phyloP scores from a whole-genome alignment of 2,888 invertebrate species.

The Stenchaetothrips biformis region DNA sequence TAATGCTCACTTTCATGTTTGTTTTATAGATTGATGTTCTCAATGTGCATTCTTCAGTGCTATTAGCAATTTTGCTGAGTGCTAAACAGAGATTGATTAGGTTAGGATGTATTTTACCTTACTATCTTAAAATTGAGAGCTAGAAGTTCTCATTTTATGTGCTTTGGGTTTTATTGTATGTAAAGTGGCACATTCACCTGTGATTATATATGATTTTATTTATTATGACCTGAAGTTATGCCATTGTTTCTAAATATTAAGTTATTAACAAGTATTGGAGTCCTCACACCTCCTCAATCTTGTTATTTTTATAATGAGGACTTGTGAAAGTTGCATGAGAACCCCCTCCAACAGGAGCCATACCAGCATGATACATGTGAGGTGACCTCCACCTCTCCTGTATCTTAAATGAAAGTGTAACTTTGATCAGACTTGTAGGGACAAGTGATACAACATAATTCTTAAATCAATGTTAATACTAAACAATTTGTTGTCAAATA shows the following conservation, averaged over 20 bases:
- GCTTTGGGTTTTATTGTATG: background rate
- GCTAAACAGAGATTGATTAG: background rate
- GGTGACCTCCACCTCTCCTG: too few relatives aligned
- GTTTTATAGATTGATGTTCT: background rate
- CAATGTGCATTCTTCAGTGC: background rate
- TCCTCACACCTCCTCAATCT: background rate
- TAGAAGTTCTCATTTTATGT: background rate
- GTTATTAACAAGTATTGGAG: background rate
- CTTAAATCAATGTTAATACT: background rate
- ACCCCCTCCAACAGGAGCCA: too few relatives aligned
- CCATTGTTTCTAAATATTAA: conserved; percentile 17
- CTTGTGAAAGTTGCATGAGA: background rate
- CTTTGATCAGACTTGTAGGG: background rate
- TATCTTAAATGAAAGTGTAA: background rate
- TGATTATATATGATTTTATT: conserved; percentile 24
- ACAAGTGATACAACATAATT: background rate
- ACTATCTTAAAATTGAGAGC: background rate
- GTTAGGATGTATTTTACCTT: background rate
- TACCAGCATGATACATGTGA: too few relatives aligned
- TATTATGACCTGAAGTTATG: conserved; percentile 25
- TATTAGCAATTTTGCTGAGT: background rate
- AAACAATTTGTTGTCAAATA: conserved; percentile 3
- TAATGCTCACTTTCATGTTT: conserved; percentile 1
- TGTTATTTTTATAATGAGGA: conserved; percentile 16
- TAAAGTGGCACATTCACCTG: conserved; percentile 18